These are phyloP conservation scores for Onychomys leucogaster DNA, from an alignment of 2,797 vertebrate species.

Conservation along the genomic window DNA sequence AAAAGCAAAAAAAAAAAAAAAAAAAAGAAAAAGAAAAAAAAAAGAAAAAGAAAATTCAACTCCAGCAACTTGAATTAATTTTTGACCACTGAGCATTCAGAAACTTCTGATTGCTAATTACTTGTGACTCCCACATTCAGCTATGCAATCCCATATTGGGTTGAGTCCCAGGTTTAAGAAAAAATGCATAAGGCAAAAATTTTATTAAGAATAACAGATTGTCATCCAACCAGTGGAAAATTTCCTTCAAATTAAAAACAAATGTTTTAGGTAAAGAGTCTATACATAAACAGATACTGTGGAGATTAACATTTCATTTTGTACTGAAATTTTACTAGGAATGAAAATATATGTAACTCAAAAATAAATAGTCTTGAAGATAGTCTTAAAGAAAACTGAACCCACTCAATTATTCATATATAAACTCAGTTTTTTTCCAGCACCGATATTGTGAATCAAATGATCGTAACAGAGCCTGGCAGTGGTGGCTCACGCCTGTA, in stretches of 20 bases:
- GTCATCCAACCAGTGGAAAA: constrained; percentile 59
- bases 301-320: constrained; percentile 65
- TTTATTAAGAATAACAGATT: constrained; percentile 67
- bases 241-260: constrained; percentile 75
- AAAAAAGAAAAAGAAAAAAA: neutral
- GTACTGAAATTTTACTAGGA: constrained; percentile 51
- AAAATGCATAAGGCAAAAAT: constrained; percentile 56
- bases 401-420: constrained; percentile 46
- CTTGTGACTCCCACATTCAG: neutral
- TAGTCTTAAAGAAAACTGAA: constrained; percentile 55
- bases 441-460: constrained; percentile 53
- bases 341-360: constrained; percentile 71
- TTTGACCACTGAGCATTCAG: neutral
- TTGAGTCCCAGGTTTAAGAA: constrained; percentile 18
- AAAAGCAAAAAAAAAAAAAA: neutral
- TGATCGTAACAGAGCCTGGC: constrained; percentile 55
- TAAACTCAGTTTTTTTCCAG: neutral
- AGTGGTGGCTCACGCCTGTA: no score
- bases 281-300: constrained; percentile 67
- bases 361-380: constrained; percentile 62
- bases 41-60: neutral
- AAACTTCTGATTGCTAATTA: neutral
- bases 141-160: neutral
- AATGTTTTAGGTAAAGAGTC: constrained; percentile 69
- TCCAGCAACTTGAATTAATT: neutral